These are phyloP conservation scores for Lordiphosa mommai DNA, from an alignment of 1,140 invertebrate species.

Conservation along the genomic window DNA sequence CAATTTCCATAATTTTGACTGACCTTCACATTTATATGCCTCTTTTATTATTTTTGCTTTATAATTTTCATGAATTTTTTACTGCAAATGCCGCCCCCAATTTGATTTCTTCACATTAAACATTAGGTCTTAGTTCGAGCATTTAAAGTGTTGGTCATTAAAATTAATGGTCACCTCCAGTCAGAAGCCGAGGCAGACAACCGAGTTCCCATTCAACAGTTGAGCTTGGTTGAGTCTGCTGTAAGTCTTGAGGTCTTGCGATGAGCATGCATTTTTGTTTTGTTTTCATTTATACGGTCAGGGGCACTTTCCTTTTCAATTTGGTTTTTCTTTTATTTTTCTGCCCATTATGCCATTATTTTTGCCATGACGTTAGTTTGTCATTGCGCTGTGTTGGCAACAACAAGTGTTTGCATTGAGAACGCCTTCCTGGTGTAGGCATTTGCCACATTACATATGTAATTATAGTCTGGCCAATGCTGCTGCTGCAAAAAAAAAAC, in stretches of 20 bases:
- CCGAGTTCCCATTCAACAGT: constrained; percentile 17
- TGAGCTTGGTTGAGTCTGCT: not conserved
- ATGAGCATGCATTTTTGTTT: constrained; percentile 62
- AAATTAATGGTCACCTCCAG: constrained; percentile 40
- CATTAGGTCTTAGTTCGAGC: constrained; percentile 14
- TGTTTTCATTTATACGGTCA: constrained; percentile 54
- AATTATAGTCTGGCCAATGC: constrained; percentile 51
- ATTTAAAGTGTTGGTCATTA: constrained; percentile 44
- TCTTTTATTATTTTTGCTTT: too few species aligned
- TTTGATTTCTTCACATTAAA: constrained; percentile 4
- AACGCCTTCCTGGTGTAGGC: constrained; percentile 15
- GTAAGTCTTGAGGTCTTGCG: constrained; percentile 7
- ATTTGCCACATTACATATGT: constrained; percentile 46
- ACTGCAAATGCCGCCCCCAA: constrained; percentile 1
- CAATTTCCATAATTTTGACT: constrained; percentile 12
- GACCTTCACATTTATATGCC: constrained; percentile 15
- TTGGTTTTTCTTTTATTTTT: constrained; percentile 40
- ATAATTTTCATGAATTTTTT: too few species aligned
- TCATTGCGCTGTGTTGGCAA: constrained; percentile 40
- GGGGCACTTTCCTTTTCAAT: constrained; percentile 75
- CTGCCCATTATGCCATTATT: constrained; percentile 60
- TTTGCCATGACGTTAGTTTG: constrained; percentile 50
- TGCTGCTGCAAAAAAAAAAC: constrained; percentile 23
- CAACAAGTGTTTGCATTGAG: constrained; percentile 51
- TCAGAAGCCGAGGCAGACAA: constrained; percentile 5